These are phyloP conservation scores for Nannobrachium achirus DNA, from an alignment of 2,113 vertebrate genomes.

Conservation along the genomic window DNA sequence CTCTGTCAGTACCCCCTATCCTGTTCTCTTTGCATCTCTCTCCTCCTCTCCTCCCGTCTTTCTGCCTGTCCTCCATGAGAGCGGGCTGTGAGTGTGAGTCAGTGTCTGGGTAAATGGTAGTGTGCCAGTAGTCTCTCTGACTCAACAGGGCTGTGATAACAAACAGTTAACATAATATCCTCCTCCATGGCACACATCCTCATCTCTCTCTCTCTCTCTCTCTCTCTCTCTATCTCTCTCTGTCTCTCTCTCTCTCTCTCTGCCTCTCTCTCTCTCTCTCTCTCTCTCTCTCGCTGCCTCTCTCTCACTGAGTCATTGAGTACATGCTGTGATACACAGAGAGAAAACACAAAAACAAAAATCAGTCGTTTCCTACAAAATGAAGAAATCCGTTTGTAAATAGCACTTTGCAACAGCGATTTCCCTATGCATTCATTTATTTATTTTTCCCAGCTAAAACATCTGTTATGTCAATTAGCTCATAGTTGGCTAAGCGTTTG, in stretches of 20 bases:
- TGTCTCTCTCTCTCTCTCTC: neutral
- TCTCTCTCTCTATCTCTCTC: conserved; percentile 3
- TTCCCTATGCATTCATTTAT: neutral
- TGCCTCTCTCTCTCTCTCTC: neutral
- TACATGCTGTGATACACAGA: conserved; percentile 12
- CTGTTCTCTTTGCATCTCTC: no score
- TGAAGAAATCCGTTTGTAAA: conserved; percentile 23
- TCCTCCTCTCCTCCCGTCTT: neutral
- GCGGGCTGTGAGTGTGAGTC: conserved; percentile 6
- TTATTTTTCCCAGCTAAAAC: conserved; percentile 48
- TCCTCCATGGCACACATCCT: neutral
- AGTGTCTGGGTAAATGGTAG: conserved; percentile 2
- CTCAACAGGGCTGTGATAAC: conserved; percentile 30
- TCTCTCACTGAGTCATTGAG: conserved; percentile 34
- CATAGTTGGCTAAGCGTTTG: conserved; percentile 33
- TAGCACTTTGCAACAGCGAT: neutral
- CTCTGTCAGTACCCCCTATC: neutral
- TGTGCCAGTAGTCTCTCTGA: conserved; percentile 17
- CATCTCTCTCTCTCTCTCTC: neutral
- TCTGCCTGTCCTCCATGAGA: neutral
- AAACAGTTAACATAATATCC: conserved; percentile 44
- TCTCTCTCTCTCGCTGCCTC: neutral
- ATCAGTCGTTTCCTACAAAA: conserved; percentile 1
- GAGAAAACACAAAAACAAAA: conserved; percentile 10
- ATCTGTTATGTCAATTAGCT: conserved; percentile 57